These are phyloP conservation scores for Zonitis immaculata DNA, from an alignment of 2,888 invertebrate species.

Conservation along the genomic window DNA sequence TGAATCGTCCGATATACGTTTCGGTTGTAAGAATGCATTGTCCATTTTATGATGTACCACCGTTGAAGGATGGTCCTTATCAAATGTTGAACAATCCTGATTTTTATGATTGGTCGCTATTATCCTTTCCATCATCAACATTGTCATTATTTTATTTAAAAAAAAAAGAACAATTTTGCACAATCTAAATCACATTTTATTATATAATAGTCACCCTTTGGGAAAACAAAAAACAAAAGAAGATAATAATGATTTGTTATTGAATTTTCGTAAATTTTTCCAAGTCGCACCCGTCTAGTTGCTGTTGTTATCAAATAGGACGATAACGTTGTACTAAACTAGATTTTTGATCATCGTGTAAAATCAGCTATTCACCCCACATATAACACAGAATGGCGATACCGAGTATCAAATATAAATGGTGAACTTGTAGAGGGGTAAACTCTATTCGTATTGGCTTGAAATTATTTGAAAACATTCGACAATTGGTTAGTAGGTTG, in stretches of 20 bases:
- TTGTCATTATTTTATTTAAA: constrained; percentile 48
- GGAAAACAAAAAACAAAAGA: too few relatives aligned
- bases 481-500: constrained; percentile 24
- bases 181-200: constrained; percentile 4
- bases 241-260: too few relatives aligned
- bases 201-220: not conserved
- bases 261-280: not conserved
- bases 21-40: constrained; percentile 38
- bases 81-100: constrained; percentile 24
- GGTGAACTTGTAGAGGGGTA: constrained; percentile 24
- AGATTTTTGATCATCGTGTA: constrained; percentile 22
- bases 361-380: constrained; percentile 23
- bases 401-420: constrained; percentile 17
- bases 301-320: constrained; percentile 28
- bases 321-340: constrained; percentile 31
- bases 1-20: constrained; percentile 45
- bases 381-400: constrained; percentile 35
- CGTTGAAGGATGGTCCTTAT: too few relatives aligned
- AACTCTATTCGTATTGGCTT: constrained; percentile 29
- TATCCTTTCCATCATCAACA: constrained; percentile 51
- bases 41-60: constrained; percentile 34
- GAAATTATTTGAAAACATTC: constrained; percentile 7
- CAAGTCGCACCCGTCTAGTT: too few relatives aligned
- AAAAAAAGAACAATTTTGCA: constrained; percentile 1
- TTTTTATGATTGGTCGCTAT: constrained; percentile 36